Conservation (phyloP, 2,888 invertebrate species). For the Tachina grossa region DNA sequence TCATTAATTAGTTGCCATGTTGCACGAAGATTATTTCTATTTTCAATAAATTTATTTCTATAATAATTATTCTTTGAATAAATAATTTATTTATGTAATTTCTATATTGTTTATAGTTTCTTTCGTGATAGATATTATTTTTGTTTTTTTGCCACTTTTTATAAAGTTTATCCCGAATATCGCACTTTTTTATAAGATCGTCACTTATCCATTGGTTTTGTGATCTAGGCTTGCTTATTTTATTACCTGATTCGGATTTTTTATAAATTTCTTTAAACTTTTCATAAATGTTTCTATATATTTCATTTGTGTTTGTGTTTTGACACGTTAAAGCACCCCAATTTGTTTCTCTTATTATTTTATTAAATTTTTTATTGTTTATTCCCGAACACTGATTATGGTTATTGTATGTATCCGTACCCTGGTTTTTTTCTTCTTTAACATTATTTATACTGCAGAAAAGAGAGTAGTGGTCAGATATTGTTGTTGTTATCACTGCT, state of each 20-base stretch:
- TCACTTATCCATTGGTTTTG: neutral
- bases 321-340: no score
- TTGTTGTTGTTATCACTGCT: neutral
- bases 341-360: no score
- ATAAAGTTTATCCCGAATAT: neutral
- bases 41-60: conserved; percentile 14
- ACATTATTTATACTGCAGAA: neutral
- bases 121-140: neutral
- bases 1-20: conserved; percentile 15
- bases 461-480: neutral
- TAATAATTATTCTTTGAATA: conserved; percentile 12
- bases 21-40: neutral
- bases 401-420: no score
- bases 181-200: neutral
- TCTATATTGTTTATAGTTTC: neutral
- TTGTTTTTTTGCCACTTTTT: neutral
- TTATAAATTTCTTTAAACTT: neutral
- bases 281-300: neutral
- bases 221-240: neutral
- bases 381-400: no score
- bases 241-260: neutral
- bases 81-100: neutral
- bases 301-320: neutral
- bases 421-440: neutral
- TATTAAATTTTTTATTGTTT: no score